phyloP scores from a whole-genome alignment of 2,113 vertebrate species.

The Myiopsitta monachus region DNA sequence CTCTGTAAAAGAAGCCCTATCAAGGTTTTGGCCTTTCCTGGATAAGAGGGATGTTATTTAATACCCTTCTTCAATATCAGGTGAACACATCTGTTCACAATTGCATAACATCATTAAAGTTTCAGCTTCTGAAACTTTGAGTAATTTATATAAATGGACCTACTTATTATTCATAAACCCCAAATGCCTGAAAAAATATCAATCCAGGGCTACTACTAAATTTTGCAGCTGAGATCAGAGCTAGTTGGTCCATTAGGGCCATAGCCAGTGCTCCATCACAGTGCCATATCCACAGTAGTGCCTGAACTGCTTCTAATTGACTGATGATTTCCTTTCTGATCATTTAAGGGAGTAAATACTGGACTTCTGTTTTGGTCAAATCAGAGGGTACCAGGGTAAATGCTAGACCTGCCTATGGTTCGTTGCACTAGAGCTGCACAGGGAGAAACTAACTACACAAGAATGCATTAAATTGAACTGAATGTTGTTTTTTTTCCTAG shows the following conservation, averaged over 20 bases:
- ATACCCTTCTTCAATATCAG: neutral
- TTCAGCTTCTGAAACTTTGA: constrained; percentile 57
- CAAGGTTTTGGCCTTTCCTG: neutral
- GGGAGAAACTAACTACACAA: neutral
- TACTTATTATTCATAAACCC: constrained; percentile 21
- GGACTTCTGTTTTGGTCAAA: neutral
- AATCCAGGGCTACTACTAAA: neutral
- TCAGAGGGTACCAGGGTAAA: neutral
- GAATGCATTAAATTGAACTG: neutral
- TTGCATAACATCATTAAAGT: constrained; percentile 58
- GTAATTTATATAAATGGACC: constrained; percentile 39
- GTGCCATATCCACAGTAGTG: neutral
- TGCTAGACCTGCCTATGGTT: neutral
- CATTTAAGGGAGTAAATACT: neutral
- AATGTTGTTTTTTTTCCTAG: neutral
- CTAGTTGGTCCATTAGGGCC: neutral
- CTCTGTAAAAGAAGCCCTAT: neutral
- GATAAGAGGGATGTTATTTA: neutral
- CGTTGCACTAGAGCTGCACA: neutral
- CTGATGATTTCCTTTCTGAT: neutral
- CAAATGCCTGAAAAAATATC: neutral
- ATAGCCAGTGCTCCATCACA: neutral
- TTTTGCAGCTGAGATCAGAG: neutral
- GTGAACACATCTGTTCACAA: neutral
- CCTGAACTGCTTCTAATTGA: neutral